Evolutionary conservation across 2,888 invertebrate species (phyloP).

Genomic region (Drosophila neonasuta): DNA sequence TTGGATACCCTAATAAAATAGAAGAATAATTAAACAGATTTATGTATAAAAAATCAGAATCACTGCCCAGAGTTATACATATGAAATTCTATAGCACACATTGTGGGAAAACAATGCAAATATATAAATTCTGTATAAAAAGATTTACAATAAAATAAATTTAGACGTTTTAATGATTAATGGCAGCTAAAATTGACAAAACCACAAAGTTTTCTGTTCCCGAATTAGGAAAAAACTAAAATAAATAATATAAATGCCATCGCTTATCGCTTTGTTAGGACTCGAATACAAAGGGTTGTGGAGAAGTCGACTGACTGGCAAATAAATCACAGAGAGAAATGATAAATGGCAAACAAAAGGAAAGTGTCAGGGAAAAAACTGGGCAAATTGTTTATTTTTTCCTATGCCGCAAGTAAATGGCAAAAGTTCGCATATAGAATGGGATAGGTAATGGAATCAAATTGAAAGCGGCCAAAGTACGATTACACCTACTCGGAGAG

Average conservation of each 20-base stretch:
- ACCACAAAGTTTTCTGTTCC: neutral
- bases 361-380: neutral
- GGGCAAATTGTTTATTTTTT: constrained; percentile 3
- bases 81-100: too few species aligned
- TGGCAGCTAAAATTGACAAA: neutral
- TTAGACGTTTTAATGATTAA: neutral
- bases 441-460: constrained; percentile 38
- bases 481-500: constrained; percentile 28
- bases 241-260: neutral
- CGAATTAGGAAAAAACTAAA: neutral
- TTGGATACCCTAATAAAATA: neutral
- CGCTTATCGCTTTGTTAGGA: constrained; percentile 7
- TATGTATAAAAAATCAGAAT: too few species aligned
- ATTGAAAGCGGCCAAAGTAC: constrained; percentile 41
- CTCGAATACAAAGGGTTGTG: constrained; percentile 7
- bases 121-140: too few species aligned
- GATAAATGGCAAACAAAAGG: constrained; percentile 16
- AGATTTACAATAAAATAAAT: too few species aligned
- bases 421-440: constrained; percentile 6
- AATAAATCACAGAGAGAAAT: constrained; percentile 24
- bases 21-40: too few species aligned
- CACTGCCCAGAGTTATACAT: too few species aligned
- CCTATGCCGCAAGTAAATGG: neutral
- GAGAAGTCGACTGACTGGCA: neutral
- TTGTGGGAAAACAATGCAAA: too few species aligned